These are phyloP conservation scores for Tolmerus cingulatus DNA, from an alignment of 2,888 invertebrate species.

Conservation along the genomic window DNA sequence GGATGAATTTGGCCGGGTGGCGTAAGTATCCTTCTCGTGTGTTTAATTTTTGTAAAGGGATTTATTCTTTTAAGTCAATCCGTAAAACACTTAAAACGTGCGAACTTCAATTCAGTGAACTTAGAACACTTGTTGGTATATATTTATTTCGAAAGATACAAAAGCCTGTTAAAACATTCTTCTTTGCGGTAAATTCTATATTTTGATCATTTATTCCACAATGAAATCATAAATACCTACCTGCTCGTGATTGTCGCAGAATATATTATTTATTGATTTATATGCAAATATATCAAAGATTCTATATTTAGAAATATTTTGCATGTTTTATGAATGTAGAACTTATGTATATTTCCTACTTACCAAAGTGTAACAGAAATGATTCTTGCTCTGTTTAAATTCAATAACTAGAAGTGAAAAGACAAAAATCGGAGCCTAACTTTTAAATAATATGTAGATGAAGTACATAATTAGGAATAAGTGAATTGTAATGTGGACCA, in stretches of 20 bases:
- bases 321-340: not conserved
- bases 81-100: not conserved
- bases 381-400: not conserved
- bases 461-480: no score
- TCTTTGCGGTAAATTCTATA: not conserved
- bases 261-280: not conserved
- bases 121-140: not conserved
- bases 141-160: not conserved
- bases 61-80: not conserved
- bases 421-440: no score
- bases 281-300: not conserved
- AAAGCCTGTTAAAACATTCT: not conserved
- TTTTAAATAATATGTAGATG: no score
- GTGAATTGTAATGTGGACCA: no score
- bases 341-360: not conserved
- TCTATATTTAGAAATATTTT: not conserved
- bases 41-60: not conserved
- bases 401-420: no score
- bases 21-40: slow-evolving; percentile 66
- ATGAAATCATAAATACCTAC: not conserved
- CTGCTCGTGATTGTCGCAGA: not conserved
- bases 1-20: slow-evolving; percentile 87
- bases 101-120: not conserved
- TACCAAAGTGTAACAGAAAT: not conserved
- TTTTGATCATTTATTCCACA: not conserved